A percentile compares a stretch with the other conserved stretches of the same genome.
phyloP scores from a whole-genome alignment of 2,113 vertebrate species.

The Lates calcarifer region DNA sequence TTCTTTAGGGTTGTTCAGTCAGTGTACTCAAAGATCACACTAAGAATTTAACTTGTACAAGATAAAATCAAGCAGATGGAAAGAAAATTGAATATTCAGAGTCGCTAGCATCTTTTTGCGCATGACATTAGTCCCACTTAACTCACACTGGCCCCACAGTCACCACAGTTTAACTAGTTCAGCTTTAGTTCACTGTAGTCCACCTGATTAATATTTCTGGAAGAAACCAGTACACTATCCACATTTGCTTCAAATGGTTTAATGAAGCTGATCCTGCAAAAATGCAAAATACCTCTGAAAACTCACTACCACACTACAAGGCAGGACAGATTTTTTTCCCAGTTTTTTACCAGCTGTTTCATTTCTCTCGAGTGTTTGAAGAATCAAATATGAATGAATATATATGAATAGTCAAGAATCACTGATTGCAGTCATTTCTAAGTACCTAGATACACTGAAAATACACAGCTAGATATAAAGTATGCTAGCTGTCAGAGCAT shows the following conservation, averaged over 20 bases:
- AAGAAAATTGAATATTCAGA: neutral
- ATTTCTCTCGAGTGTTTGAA: neutral
- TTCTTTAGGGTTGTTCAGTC: neutral
- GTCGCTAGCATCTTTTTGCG: neutral
- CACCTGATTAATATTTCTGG: neutral
- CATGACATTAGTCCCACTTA: neutral
- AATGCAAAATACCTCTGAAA: no score
- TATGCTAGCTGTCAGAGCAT: no score
- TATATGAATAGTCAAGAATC: no score
- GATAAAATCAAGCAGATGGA: neutral
- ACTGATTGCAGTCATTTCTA: no score
- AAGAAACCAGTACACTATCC: neutral
- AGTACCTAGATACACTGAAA: no score
- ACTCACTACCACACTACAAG: neutral
- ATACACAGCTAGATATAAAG: no score
- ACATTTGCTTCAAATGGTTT: neutral
- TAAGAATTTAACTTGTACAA: neutral
- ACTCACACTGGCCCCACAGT: neutral
- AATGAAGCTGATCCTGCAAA: no score
- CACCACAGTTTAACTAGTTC: neutral
- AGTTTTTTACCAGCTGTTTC: no score
- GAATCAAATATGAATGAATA: neutral
- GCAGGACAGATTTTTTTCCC: no score
- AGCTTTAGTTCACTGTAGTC: neutral
- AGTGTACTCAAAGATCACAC: slow-evolving; percentile 8